These are phyloP conservation scores for Labroides dimidiatus DNA, from an alignment of 2,797 vertebrate species.

Conservation along the genomic window DNA sequence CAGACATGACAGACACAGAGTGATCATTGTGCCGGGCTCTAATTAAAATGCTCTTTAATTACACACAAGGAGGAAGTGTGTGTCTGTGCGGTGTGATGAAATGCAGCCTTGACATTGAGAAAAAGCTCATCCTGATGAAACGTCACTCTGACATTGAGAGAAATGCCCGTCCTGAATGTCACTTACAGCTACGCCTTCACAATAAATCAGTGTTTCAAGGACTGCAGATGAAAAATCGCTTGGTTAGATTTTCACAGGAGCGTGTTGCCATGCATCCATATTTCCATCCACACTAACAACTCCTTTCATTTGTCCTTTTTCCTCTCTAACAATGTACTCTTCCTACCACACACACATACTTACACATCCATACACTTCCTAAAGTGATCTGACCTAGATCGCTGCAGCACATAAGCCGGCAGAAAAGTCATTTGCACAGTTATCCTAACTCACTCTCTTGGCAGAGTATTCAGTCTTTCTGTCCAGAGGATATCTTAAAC, in stretches of 20 bases:
- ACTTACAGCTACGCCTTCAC: slow-evolving; percentile 34
- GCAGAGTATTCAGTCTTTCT: slow-evolving; percentile 41
- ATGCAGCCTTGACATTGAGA: slow-evolving; percentile 60
- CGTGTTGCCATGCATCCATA: background rate
- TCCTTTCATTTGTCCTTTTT: background rate
- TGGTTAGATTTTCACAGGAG: slow-evolving; percentile 20
- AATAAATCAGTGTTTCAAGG: slow-evolving; percentile 63
- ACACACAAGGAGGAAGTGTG: slow-evolving; percentile 46
- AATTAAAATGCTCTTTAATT: slow-evolving; percentile 74
- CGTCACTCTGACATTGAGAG: slow-evolving; percentile 56
- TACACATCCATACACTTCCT: slow-evolving; percentile 10
- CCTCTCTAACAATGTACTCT: background rate
- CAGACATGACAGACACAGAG: slow-evolving; percentile 52
- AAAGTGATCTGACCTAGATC: slow-evolving; percentile 60
- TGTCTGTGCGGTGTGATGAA: slow-evolving; percentile 60
- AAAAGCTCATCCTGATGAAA: slow-evolving; percentile 60
- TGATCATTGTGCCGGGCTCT: slow-evolving; percentile 56
- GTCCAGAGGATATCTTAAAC: slow-evolving; percentile 70
- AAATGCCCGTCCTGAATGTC: slow-evolving; percentile 57
- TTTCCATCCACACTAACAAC: background rate
- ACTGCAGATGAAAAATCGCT: slow-evolving; percentile 36
- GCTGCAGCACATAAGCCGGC: slow-evolving; percentile 28
- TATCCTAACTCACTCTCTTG: slow-evolving; percentile 37
- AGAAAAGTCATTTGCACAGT: slow-evolving; percentile 31
- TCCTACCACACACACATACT: background rate